Evolutionary conservation across 2,888 invertebrate species (phyloP).

Genomic region (Diaphora mendica): DNA sequence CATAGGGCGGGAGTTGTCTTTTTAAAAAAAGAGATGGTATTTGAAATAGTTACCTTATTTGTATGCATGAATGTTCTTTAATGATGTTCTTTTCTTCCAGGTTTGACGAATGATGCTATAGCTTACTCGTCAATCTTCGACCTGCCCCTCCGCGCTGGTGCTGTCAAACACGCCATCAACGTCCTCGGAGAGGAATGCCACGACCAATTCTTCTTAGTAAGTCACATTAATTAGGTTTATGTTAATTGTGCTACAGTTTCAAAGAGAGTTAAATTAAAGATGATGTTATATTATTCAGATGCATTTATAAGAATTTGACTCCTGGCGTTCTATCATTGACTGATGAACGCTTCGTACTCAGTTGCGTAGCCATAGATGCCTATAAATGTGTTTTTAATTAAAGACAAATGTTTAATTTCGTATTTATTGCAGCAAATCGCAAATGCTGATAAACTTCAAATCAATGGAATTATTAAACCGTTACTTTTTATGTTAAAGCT

Average conservation of each 20-base stretch:
- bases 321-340: not conserved
- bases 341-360: not conserved
- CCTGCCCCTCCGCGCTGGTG: slow-evolving; percentile 92
- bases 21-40: too few relatives aligned
- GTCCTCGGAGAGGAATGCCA: slow-evolving; percentile 88
- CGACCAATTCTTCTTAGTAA: slow-evolving; percentile 85
- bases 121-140: slow-evolving; percentile 88
- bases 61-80: not conserved
- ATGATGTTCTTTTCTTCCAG: slow-evolving; percentile 48
- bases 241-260: not conserved
- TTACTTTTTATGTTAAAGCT: slow-evolving; percentile 43
- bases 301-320: not conserved
- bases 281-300: not conserved
- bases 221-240: slow-evolving; percentile 42
- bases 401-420: not conserved
- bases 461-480: not conserved
- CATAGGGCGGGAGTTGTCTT: too few relatives aligned
- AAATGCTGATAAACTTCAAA: too few relatives aligned
- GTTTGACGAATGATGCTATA: slow-evolving; percentile 84
- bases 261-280: not conserved
- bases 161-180: slow-evolving; percentile 90
- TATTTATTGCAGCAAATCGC: too few relatives aligned
- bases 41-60: not conserved
- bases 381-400: not conserved
- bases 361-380: not conserved